Conservation (phyloP, 2,113 vertebrate species). For the Columba livia region DNA sequence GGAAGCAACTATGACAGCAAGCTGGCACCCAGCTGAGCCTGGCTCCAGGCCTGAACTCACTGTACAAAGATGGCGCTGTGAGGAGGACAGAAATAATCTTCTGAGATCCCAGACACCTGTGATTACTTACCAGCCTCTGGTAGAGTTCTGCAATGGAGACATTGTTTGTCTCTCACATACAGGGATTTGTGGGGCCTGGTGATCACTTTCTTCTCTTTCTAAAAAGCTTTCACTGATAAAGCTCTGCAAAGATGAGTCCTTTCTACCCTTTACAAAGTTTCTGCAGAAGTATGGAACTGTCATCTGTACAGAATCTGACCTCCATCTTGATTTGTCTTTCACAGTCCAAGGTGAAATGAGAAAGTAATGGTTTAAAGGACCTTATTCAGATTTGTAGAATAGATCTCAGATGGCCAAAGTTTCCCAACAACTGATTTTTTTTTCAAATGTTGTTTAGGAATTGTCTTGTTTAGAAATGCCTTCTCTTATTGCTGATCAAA, state of each 20-base stretch:
- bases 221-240: neutral
- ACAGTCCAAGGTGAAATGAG: neutral
- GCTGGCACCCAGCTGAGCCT: neutral
- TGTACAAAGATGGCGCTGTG: neutral
- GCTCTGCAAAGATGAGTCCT: neutral
- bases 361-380: neutral
- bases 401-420: neutral
- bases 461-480: neutral
- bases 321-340: neutral
- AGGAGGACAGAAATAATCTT: neutral
- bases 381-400: neutral
- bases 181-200: neutral
- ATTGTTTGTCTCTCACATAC: rapidly evolving
- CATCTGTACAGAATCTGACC: neutral
- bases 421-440: neutral
- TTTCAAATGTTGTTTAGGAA: neutral
- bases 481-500: neutral
- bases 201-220: neutral
- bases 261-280: neutral
- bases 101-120: neutral
- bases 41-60: neutral
- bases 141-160: neutral
- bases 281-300: neutral
- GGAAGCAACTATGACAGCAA: slow-evolving; percentile 39
- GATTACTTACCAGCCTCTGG: rapidly evolving